A percentile compares a stretch with the other conserved stretches of the same genome.
phyloP scores from a whole-genome alignment of 2,797 vertebrate species.

The Takifugu ocellatus region DNA sequence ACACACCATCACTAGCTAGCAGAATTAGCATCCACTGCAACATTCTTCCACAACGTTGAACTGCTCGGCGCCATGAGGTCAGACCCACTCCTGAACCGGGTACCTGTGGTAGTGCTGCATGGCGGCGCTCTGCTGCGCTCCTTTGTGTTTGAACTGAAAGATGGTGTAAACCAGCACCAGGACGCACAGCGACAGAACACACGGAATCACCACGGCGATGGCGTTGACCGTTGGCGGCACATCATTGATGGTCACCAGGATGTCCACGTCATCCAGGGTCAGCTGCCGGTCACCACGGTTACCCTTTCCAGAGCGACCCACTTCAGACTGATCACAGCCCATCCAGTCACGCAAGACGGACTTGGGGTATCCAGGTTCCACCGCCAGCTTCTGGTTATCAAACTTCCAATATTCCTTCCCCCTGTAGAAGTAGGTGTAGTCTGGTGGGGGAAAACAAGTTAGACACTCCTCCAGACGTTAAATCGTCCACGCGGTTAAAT shows the following conservation, averaged over 20 bases:
- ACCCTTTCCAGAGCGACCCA: conserved; percentile 72
- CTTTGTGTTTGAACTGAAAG: conserved; percentile 99
- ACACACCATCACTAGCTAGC: conserved; percentile 6
- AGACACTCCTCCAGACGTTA: not conserved
- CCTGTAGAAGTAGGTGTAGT: conserved; percentile 99
- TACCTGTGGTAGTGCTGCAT: conserved; percentile 92
- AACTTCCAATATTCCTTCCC: conserved; percentile 99
- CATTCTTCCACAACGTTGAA: conserved; percentile 10
- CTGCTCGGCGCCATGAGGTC: conserved; percentile 62
- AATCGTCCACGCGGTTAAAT: too few relatives aligned
- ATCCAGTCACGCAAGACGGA: conserved; percentile 97
- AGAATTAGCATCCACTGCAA: conserved; percentile 5
- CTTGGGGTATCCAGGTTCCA: conserved; percentile 93
- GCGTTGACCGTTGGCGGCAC: conserved; percentile 92
- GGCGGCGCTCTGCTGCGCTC: conserved; percentile 86
- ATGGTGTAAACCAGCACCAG: conserved; percentile 97
- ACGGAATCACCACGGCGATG: conserved; percentile 96
- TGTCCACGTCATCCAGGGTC: conserved; percentile 91
- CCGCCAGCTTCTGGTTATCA: conserved; percentile 94
- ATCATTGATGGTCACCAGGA: conserved; percentile 96
- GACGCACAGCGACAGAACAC: conserved; percentile 95
- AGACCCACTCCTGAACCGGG: conserved; percentile 98
- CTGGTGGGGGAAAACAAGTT: conserved; percentile 54
- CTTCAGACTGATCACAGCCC: conserved; percentile 94
- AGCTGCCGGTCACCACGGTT: conserved; percentile 88